Evolutionary conservation across 1,140 invertebrate species (phyloP), one percentile per base, ranked within the genome.

Genomic region (Steinernema feltiae): DNA sequence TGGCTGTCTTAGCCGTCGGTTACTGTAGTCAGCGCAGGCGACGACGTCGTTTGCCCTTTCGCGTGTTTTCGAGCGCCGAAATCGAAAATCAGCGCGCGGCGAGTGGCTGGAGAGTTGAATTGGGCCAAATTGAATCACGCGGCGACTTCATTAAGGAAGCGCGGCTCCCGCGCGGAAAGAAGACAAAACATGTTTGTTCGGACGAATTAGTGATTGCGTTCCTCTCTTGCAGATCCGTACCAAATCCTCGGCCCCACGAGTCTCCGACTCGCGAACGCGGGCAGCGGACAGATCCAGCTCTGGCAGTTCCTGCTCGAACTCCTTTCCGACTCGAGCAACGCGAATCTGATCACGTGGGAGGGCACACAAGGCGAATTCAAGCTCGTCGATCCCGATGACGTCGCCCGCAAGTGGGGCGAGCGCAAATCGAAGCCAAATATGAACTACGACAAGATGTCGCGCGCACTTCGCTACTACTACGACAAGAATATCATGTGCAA

Each of bases 401-500:
- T 99, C 69, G 96, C 96, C 0, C 90, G 94, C 77, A 90, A 93
- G 80, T 99, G 96, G 97, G 97, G 97, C 69, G 95, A 97, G 88
- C 89, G 95, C 76, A 99, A 99, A 88, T 95, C 93, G 48, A 98
- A 98, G 88, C 96, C 96, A 32, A 98, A 98, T 88, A 99, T 99
- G 96, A 99, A 99, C 89, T 98, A 98, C 88, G 96, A 98, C 88
- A 99, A 99, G 89, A 91, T 99, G 79, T 96, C 93, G 85, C 90
- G 96, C 79, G 95, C 95, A 75, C 90, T 99, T 80, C 93, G 96
- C 91, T 96, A 96, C 88, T 96, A 96, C 89, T 96, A 96, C 88
- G 94, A 96, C 90, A 96, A 96, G 88, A 94, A 94, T 88, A 98
- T 98, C 87, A 96, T 98, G 93, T 95, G 94, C 71, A 98, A 98